Base-by-base conservation (phyloP, 2,113 vertebrate genomes). In the Tychaedon coryphoeus region DNA sequence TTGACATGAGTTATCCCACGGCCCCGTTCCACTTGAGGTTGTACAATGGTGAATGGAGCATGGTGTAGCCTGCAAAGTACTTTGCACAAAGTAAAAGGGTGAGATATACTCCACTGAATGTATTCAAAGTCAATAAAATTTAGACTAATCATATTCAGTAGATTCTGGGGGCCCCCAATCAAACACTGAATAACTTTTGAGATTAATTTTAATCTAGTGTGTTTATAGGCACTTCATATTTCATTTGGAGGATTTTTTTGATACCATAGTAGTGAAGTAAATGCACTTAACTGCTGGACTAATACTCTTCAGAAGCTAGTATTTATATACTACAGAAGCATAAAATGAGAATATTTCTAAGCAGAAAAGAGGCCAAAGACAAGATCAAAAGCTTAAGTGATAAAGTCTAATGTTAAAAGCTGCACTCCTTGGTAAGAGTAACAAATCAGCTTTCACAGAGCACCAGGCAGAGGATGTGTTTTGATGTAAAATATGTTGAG, bases 351-450 rank as follows among this genome's bases (percentile, higher is more conserved):
- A 2, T 61, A 75, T 79, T 80, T 80, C 57, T 71, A 57, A 71
- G 62, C 17, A 86, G 40, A 75, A 90, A 86, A 91, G 9, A 87
- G 50, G 83, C 50, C n/a, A 80, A 94, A 92, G 57, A 18, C 18
- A 66, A 83, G 77, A 87, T 83, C 62, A 96, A 91, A 93, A 86
- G 66, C 29, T 70, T 54, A 43, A 62, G 64, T 60, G 57, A 34
- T 88, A 81, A 91, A 10, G 22, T 40, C 74, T 90, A 23, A 77
- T 66, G 71, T 90, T 76, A 70, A 85, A 88, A 89, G 43, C 66
- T 76, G 36, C 12, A 26, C 33, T 90, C 43, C 48, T 88, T 85
- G 72, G 17, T 64, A 23, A 74, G 4, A 28, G 61, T 71, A 87
- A 76, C 47, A 86, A 84, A 88, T 67, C 67, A 72, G 38, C 50